Percentiles rank a stretch among this genome's conserved stretches.
These are phyloP conservation scores for Tragulus kanchil DNA, from an alignment of 2,113 vertebrate genomes.

Conservation along the genomic window DNA sequence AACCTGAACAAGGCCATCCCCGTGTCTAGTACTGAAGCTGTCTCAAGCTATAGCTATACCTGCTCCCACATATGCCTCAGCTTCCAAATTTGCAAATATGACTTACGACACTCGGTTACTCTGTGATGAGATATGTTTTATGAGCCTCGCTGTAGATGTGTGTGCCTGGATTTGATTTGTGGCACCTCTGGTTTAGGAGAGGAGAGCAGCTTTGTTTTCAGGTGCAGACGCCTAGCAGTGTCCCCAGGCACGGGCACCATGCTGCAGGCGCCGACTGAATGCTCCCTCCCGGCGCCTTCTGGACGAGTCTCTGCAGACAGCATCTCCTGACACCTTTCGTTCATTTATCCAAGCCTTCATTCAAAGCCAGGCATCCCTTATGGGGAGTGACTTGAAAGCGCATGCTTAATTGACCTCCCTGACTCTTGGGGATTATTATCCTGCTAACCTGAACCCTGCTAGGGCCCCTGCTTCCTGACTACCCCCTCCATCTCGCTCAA, in stretches of 20 bases:
- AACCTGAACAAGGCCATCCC: not conserved
- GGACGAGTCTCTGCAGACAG: not conserved
- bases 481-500: not conserved
- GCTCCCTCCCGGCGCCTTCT: not conserved
- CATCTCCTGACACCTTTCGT: not conserved
- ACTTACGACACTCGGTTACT: not conserved
- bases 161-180: constrained; percentile 5
- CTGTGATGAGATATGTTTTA: not conserved
- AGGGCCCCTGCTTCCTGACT: not conserved
- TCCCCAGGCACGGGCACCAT: fast-evolving
- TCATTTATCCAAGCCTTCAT: not conserved
- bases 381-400: not conserved
- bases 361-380: not conserved
- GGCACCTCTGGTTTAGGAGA: not conserved
- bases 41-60: not conserved
- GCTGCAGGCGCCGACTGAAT: not conserved
- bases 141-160: not conserved
- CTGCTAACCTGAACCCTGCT: not conserved
- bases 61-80: not conserved
- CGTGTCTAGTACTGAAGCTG: not conserved
- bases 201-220: not conserved
- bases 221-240: fast-evolving
- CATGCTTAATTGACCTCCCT: not conserved
- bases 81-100: not conserved
- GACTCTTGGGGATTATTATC: not conserved